Evolutionary conservation across 2,888 invertebrate genomes (phyloP), one percentile per base, ranked within the genome.

Genomic region (Scaptomyza parva): DNA sequence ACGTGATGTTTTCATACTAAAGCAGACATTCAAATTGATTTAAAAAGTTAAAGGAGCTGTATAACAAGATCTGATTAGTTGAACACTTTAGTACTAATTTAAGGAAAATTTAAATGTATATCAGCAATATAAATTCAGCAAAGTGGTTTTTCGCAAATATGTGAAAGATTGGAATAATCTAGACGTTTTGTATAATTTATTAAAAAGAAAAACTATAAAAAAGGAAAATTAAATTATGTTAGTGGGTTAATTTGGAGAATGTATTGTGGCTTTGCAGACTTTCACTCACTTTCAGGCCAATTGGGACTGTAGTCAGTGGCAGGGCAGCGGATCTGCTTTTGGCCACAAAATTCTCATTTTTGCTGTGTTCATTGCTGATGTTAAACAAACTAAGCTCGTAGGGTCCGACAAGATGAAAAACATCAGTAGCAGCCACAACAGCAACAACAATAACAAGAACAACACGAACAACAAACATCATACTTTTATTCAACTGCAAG

Each of bases 341-440:
- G 35, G 41, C 14, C 28, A 17, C 35, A 12, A 33, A n/a, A 28
- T 2, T 35, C 44, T n/a, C 2, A 35, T 26, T 9, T 48, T 28
- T 50, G 44, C 37, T 26, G 26, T 28, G 28, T 44, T 44, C 9
- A 41, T 39, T 35, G 55, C 20, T 52, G 62, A 66, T 77, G 81
- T 83, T 80, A 51, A 68, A 62, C 86, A 79, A 86, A 81, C 83
- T 83, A 76, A 81, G 77, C 84, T 74, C 66, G 70, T 70, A 30
- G 28, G 40, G 41, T 44, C 45, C 43, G 18, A 44, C 26, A 12
- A 20, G 30, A 45, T 39, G 37, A 30, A 45, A 51, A 69, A 69
- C 62, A 69, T 44, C 39, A 35, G 20, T 30, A 43, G 44, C 54
- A 48, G 50, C 14, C 17, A 26, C 33, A 51, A 12, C 0, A 30